Conservation (phyloP, 2,888 invertebrate species). For the Lypha dubia region DNA sequence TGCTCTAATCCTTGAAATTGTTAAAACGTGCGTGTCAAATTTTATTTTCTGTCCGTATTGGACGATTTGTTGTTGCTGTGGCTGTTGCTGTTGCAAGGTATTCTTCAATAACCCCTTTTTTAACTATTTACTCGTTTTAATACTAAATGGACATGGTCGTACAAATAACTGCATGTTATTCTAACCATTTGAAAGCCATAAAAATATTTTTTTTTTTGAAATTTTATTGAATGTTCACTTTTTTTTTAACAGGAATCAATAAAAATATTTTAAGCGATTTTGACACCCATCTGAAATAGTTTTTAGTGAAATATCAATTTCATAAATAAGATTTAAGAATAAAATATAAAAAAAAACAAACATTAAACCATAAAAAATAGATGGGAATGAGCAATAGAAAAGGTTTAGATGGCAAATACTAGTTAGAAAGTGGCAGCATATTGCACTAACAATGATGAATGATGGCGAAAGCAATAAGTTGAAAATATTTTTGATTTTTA, state of each 20-base stretch:
- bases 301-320: conserved; percentile 69
- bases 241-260: conserved; percentile 46
- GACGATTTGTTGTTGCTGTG: conserved; percentile 16
- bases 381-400: conserved; percentile 2
- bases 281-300: conserved; percentile 64
- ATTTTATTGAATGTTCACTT: conserved; percentile 47
- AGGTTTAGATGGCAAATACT: conserved; percentile 3
- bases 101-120: conserved; percentile 59
- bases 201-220: conserved; percentile 65
- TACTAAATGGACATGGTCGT: conserved; percentile 33
- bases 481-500: not conserved
- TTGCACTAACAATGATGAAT: conserved; percentile 55
- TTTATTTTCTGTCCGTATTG: conserved; percentile 53
- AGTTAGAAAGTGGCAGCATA: conserved; percentile 38
- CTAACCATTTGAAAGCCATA: conserved; percentile 54
- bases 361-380: not conserved
- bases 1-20: conserved; percentile 67
- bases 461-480: conserved; percentile 22
- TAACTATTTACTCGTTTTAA: conserved; percentile 11
- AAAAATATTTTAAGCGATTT: conserved; percentile 63
- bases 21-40: conserved; percentile 70
- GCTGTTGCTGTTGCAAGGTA: conserved; percentile 55
- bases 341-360: conserved; percentile 37
- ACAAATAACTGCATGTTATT: conserved; percentile 44
- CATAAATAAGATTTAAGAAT: conserved; percentile 59